Base-by-base conservation (phyloP, 2,888 invertebrate genomes). In the Pomacea canaliculata region DNA sequence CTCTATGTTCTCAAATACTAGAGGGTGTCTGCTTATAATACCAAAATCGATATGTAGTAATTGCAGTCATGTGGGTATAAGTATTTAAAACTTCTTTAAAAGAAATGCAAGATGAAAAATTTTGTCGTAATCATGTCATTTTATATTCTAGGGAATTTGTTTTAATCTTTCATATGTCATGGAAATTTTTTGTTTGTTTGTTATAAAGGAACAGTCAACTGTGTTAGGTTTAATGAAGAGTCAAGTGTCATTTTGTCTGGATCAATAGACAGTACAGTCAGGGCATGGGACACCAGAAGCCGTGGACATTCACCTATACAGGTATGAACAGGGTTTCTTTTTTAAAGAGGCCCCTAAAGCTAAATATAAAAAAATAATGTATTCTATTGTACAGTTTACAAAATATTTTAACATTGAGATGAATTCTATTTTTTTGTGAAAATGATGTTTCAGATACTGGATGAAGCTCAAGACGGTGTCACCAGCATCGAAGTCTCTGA, bases 161-260 rank as follows among this genome's bases (percentile, higher is more conserved):
- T 23, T 37, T 37, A 37, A 37, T 37, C 0, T 5, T 37, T 37
- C 37, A 37, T 37, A 37, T 37, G 37, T 1, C 37, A 37, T 37
- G 37, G 37, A 37, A 0, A 1, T 37, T 37, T 23, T 23, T 23
- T n/a, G n/a, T 46, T 74, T 46, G 13, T n/a, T 49, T 13, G 2
- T 70, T 27, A 18, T 71, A 37, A 70, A 92, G 95, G 96, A 51
- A 94, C 94, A 7, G 95, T 98, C 0, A 97, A 95, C 67, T 94
- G 95, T 85, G 94, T 97, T 9, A 92, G 93, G 82, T 98, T 95
- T 90, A 99, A 99, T 90, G 99, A 99, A 91, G 97, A 99, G 88
- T 97, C 98, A 0, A 94, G 96, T 1, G 93, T 98, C 88, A 95
- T 96, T 0, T 92, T 99, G 51, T 98, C 99, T 4, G 99, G 98